A percentile compares a stretch with the other conserved stretches of the same genome.
Evolutionary conservation across 2,888 invertebrate genomes (phyloP).

Genomic region (Euzophera pinguis): DNA sequence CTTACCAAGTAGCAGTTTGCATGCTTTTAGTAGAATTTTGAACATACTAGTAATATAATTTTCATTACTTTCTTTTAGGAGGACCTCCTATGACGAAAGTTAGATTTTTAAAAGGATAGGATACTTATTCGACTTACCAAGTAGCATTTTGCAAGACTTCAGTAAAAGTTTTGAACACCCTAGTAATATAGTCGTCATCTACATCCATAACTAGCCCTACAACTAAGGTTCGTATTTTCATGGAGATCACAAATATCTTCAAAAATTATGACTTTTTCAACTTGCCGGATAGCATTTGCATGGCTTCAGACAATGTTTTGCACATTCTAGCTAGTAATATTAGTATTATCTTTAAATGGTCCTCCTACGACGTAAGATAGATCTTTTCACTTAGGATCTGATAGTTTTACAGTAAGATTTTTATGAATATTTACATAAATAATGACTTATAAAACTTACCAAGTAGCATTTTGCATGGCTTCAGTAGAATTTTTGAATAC

Average conservation of each 20-base stretch:
- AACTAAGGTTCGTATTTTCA: no score
- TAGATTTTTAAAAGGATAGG: no score
- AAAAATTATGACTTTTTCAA: no score
- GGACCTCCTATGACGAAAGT: constrained; percentile 87
- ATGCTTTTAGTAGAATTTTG: constrained; percentile 49
- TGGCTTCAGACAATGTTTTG: no score
- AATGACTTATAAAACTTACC: constrained; percentile 37
- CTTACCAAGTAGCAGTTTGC: constrained; percentile 64
- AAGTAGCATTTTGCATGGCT: constrained; percentile 54
- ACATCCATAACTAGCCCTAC: no score
- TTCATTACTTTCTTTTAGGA: constrained; percentile 34
- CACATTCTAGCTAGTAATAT: no score
- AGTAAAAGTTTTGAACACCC: no score
- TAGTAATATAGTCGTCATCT: constrained; percentile 53
- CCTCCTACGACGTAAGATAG: constrained; percentile 88
- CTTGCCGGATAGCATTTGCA: no score
- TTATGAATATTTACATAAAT: no score
- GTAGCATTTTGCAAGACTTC: no score
- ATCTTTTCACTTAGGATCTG: constrained; percentile 84
- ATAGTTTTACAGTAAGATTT: constrained; percentile 46
- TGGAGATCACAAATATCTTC: no score
- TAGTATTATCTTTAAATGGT: constrained; percentile 63
- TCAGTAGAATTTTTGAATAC: constrained; percentile 51
- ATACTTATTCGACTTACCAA: no score
- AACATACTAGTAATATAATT: constrained; percentile 18